Base-by-base conservation (phyloP, 2,113 vertebrate genomes). In the Dasyurus viverrinus region DNA sequence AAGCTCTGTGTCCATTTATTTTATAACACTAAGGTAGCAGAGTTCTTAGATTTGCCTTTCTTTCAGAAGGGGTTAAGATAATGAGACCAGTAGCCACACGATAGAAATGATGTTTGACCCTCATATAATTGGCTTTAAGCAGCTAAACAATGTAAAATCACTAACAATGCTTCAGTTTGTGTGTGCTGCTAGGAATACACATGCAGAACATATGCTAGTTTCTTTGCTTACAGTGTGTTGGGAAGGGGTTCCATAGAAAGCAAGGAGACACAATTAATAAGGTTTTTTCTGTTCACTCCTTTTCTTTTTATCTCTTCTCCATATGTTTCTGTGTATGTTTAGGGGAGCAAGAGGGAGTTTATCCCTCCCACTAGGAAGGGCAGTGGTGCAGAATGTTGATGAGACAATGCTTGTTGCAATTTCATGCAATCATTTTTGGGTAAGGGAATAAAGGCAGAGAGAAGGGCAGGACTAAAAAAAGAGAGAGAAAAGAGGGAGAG, bases 41-140 rank as follows among this genome's bases (percentile, higher is more conserved):
- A 52, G 10, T 90, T 93, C 94, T 96, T 54, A n/a, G 91, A 52
- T 12, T 91, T 93, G 92, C 47, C 89, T 54, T 92, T 95, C 54
- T 54, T 1, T 92, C 36, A 89, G 0, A 92, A 42, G 76, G 0
- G 25, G 42, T 84, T n/a, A 93, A 48, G 54, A 47, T 90, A 55
- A 57, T 42, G n/a, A 92, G 90, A 54, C 27, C 84, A 93, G 47
- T 42, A 84, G n/a, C 19, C 6, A n/a, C 27, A 30, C 36, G 92
- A 19, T 7, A 90, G n/a, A 16, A 89, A 54, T 50, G 54, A 54
- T 93, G 48, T 93, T 89, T 92, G 52, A 94, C 48, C 94, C 90
- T 93, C 89, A 54, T n/a, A 30, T 22, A 76, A 12, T 26, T 46
- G 52, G 8, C 57, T 93, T 96, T 90, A 76, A 89, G 30, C 30